Evolutionary conservation across 2,797 vertebrate species (phyloP).

Genomic region (Sebastes glaucus): DNA sequence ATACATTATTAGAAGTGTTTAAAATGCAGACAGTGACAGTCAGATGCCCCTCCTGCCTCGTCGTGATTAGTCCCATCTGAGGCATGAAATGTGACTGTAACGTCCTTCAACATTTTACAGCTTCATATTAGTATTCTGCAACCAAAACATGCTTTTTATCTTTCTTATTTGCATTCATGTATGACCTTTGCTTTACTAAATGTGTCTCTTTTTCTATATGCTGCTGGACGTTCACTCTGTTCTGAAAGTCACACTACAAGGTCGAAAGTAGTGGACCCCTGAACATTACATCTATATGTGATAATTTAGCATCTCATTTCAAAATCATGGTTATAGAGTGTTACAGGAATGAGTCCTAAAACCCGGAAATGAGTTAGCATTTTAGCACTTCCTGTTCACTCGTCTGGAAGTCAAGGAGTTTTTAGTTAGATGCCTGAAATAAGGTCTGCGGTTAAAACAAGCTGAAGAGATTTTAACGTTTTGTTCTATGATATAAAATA

Average conservation of each 20-base stretch:
- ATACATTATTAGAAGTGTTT: slow-evolving; percentile 16
- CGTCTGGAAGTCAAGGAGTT: too few species aligned
- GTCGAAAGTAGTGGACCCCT: not conserved
- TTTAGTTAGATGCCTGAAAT: too few species aligned
- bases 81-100: slow-evolving; percentile 2
- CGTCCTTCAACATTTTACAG: not conserved
- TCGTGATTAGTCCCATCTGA: not conserved
- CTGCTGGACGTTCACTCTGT: not conserved
- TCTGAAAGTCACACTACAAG: not conserved
- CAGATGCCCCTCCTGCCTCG: not conserved
- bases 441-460: too few species aligned
- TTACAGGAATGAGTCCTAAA: too few species aligned
- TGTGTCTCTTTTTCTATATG: not conserved
- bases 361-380: too few species aligned
- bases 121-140: not conserved
- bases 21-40: slow-evolving; percentile 7
- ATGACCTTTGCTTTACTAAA: not conserved
- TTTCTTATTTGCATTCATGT: not conserved
- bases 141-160: not conserved
- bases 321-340: too few species aligned
- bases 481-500: too few species aligned
- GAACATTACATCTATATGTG: not conserved
- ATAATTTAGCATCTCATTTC: too few species aligned
- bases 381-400: too few species aligned
- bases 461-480: too few species aligned